phyloP scores from a whole-genome alignment of 2,113 vertebrate genomes.

The Canis aureus region DNA sequence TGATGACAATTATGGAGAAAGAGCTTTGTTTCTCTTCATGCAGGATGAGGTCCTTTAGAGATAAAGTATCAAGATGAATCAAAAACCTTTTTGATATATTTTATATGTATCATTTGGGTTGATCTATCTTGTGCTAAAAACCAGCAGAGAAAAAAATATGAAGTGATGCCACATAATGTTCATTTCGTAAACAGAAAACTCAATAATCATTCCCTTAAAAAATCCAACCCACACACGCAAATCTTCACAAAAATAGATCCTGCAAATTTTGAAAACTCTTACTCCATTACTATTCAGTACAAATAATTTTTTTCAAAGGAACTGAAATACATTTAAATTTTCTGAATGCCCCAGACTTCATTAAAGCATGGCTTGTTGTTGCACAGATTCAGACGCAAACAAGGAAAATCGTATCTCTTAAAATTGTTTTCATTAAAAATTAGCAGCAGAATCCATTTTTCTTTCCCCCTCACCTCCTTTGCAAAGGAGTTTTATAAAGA shows the following conservation, averaged over 20 bases:
- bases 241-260: constrained; percentile 32
- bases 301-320: constrained; percentile 47
- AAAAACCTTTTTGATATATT: constrained; percentile 27
- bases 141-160: not conserved
- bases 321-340: constrained; percentile 54
- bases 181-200: not conserved
- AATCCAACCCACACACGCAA: constrained; percentile 1
- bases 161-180: not conserved
- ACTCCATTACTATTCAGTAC: not conserved
- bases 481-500: not conserved
- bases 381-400: constrained; percentile 51
- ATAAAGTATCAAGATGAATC: constrained; percentile 10
- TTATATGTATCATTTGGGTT: not conserved
- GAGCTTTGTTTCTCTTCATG: not conserved
- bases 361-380: constrained; percentile 23
- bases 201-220: constrained; percentile 15
- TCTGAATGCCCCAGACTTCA: constrained; percentile 60
- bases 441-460: not conserved
- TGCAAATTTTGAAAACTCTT: constrained; percentile 54
- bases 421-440: constrained; percentile 57
- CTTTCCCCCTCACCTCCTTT: not conserved
- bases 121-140: not conserved
- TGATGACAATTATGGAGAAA: not conserved
- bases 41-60: not conserved
- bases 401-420: constrained; percentile 46